Base-by-base conservation (phyloP, 2,113 vertebrate species). In the Corydoras maculifer region DNA sequence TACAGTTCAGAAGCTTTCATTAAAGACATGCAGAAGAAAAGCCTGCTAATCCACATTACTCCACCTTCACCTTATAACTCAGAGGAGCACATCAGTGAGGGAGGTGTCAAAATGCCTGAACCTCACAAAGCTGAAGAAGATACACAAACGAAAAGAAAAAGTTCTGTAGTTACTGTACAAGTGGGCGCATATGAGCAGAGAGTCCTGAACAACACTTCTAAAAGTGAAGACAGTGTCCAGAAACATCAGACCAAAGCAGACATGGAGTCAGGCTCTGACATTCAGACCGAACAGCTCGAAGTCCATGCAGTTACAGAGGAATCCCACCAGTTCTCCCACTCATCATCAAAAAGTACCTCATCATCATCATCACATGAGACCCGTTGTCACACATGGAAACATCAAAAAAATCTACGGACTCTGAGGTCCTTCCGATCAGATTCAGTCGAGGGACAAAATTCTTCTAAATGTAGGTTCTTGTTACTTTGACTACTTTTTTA, bases 121-220 rank as follows among this genome's bases (percentile, higher is more conserved):
- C 64, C 43, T 35, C 2, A 75, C 55, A 74, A 49, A 1, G 9
- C 70, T 72, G 61, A n/a, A 54, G 5, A 13, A 51, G 35, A 57
- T 32, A 9, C 35, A n/a, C 77, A 58, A 48, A 77, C 71, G 67
- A 80, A 75, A 15, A 82, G 75, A 53, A 86, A 77, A 78, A 73
- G 72, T 0, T 88, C 88, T 2, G 81, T 84, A 58, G 71, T 77
- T 29, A 86, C 84, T 7, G 79, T 85, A 10, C 70, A 82, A 78
- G 81, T 70, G 65, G 84, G 77, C 54, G 79, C 75, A 64, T 61
- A 80, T 55, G 78, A 90, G 64, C 79, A 69, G 80, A 86, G 80
- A 11, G 73, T 81, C 58, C 74, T 88, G 75, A 88, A 88, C 78
- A 77, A 71, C 0, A 73, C 86, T 13, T 58, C 53, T 35, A 72